Evolutionary conservation across 2,113 vertebrate genomes (phyloP).

Genomic region (Butastur rufipennis): DNA sequence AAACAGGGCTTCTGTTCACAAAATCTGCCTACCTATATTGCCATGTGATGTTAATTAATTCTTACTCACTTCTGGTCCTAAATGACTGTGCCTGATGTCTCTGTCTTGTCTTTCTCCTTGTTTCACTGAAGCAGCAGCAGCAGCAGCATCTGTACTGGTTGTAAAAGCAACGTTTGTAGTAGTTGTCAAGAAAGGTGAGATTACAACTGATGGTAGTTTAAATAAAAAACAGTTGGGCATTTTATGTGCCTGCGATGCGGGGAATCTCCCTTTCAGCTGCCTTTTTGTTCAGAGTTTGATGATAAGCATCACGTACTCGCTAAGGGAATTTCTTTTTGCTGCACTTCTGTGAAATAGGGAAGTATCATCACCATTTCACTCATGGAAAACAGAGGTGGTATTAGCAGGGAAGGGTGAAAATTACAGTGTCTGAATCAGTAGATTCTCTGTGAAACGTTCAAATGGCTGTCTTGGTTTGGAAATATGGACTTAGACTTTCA

Average conservation of each 20-base stretch:
- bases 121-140: not conserved
- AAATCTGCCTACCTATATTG: not conserved
- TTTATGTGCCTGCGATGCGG: not conserved
- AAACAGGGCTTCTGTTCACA: not conserved
- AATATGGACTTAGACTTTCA: not conserved
- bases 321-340: not conserved
- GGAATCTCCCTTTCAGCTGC: not conserved
- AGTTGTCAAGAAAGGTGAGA: not conserved
- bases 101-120: not conserved
- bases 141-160: not conserved
- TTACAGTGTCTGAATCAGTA: not conserved
- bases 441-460: not conserved
- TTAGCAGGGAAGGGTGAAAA: not conserved
- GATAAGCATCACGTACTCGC: not conserved
- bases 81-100: not conserved
- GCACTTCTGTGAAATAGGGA: not conserved
- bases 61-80: not conserved
- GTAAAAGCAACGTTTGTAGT: not conserved
- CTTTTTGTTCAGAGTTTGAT: not conserved
- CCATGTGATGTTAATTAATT: not conserved
- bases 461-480: not conserved
- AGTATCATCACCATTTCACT: not conserved
- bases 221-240: not conserved
- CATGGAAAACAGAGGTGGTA: not conserved
- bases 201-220: not conserved